Conservation (phyloP, 2,113 vertebrate genomes). For the Dendropsophus ebraccatus region DNA sequence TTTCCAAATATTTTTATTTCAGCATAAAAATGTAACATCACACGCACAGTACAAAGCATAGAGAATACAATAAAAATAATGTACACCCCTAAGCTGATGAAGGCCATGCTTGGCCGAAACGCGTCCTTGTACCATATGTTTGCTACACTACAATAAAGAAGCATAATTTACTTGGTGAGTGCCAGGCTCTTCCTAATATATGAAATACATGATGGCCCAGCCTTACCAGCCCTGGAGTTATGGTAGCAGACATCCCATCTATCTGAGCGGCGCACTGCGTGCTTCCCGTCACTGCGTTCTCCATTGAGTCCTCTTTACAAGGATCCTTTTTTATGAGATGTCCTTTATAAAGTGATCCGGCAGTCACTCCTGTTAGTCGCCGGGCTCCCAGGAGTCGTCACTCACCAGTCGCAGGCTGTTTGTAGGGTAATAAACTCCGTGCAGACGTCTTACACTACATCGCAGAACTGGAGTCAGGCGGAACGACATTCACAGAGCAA, state of each 20-base stretch:
- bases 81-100: no score
- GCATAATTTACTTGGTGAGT: no score
- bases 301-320: not conserved
- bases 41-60: no score
- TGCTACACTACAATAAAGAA: no score
- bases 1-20: no score
- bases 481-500: not conserved
- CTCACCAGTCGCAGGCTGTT: not conserved
- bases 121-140: no score
- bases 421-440: slow-evolving; percentile 4
- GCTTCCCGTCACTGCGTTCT: not conserved
- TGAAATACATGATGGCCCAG: no score
- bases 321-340: not conserved
- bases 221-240: not conserved
- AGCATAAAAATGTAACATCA: no score
- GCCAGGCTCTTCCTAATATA: no score
- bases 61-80: no score
- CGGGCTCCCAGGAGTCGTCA: not conserved
- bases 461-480: not conserved
- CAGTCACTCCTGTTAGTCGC: slow-evolving; percentile 3
- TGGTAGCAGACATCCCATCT: not conserved
- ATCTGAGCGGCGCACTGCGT: not conserved
- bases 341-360: slow-evolving; percentile 9
- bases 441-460: not conserved
- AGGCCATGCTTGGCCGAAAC: no score